Base-by-base conservation (phyloP, 2,888 invertebrate species). In the Drosophila mimetica region DNA sequence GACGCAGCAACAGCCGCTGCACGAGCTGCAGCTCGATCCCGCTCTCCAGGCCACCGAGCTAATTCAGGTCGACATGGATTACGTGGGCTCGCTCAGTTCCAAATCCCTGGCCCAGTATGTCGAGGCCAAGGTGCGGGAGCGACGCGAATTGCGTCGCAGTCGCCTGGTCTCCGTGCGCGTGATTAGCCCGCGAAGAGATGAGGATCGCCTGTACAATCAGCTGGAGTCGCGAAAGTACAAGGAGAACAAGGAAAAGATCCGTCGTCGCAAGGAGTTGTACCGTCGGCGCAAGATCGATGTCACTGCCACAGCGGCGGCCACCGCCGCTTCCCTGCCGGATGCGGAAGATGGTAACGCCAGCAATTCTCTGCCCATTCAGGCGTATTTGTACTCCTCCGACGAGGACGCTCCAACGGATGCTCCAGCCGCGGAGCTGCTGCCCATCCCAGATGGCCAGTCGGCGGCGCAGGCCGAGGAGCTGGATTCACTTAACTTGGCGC, bases 161-260 rank as follows among this genome's bases (percentile, higher is more conserved):
- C 82, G 87, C 0, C 92, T 95, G 7, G 94, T 94, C 4, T 93
- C 94, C 20, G 94, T 95, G 77, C 92, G 94, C 59, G 93, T 94
- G 2, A 95, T 95, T 47, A 95, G 95, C 87, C 97, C 97, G 0
- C 93, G 97, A 32, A 94, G 95, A 1, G 96, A 97, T 89, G 96
- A 96, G 88, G 96, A 96, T 89, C 94, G 94, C 77, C 78, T 94
- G 39, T 94, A 94, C 44, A 94, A 94, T 66, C 93, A 95, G 69
- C 91, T 94, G 67, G 96, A 96, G 88, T 93, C 95, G 72, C 95
- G 95, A 87, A 93, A 95, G 50, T 96, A 96, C 91, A 95, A 95
- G 89, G 95, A 96, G 86, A 95, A 96, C 36, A 96, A 96, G 89
- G 96, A 96, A 88, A 95, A 95, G 90, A 92, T 96, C 71, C 93